Evolutionary conservation across 2,113 vertebrate genomes (phyloP).

Genomic region (Onychostoma macrolepis): DNA sequence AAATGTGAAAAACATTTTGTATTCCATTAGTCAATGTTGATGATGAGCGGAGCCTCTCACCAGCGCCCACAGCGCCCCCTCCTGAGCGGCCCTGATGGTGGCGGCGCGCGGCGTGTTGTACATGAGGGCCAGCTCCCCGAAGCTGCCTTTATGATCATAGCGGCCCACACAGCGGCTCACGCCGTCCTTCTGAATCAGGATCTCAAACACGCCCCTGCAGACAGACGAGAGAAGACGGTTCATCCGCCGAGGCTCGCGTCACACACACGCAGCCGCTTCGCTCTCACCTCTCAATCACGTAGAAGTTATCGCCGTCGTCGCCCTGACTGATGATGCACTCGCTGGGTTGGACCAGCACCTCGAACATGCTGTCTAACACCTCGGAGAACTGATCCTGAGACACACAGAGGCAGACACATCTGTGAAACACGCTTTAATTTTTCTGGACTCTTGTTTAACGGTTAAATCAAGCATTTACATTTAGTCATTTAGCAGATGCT

Average conservation of each 20-base stretch:
- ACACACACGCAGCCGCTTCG: too few relatives aligned
- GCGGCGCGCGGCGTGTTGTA: constrained; percentile 96
- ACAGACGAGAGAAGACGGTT: constrained; percentile 54
- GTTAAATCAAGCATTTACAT: too few relatives aligned
- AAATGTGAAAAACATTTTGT: too few relatives aligned
- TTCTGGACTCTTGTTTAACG: too few relatives aligned
- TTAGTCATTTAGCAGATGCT: too few relatives aligned
- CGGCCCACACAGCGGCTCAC: constrained; percentile 82
- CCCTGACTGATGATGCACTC: constrained; percentile 97
- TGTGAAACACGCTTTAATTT: too few relatives aligned
- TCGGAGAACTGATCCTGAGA: constrained; percentile 88
- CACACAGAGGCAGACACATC: too few relatives aligned
- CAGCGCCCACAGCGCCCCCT: constrained; percentile 94
- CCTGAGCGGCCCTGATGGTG: constrained; percentile 87
- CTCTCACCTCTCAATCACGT: constrained; percentile 88
- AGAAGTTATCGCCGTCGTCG: constrained; percentile 96
- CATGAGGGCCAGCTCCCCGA: constrained; percentile 95
- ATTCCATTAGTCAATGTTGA: too few relatives aligned
- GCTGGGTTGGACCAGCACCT: constrained; percentile 86
- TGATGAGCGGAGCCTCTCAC: constrained; percentile 72
- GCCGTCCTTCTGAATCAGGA: constrained; percentile 86
- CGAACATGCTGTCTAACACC: constrained; percentile 96
- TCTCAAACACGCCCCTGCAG: constrained; percentile 90
- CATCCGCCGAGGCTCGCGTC: neutral
- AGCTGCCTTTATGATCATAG: constrained; percentile 93